These are phyloP conservation scores for Bimastos eiseni DNA, from an alignment of 2,888 invertebrate species.

Conservation along the genomic window DNA sequence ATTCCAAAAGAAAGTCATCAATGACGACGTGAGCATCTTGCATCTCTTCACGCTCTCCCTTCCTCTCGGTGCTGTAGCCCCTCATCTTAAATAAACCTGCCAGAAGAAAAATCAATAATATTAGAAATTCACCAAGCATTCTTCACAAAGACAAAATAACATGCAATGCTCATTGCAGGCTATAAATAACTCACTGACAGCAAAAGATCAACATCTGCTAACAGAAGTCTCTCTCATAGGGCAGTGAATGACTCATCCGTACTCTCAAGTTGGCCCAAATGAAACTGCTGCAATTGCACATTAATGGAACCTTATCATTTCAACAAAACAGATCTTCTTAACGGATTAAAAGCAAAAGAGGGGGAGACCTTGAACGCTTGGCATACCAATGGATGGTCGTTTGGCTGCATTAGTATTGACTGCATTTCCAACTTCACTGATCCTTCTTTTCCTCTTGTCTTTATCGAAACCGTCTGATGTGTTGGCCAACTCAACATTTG, in stretches of 20 bases:
- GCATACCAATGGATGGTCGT: not conserved
- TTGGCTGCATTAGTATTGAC: not conserved
- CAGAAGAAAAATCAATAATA: not conserved
- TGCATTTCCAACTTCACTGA: slow-evolving; percentile 16
- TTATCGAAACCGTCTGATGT: not conserved
- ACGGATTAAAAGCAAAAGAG: not conserved
- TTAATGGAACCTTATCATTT: not conserved
- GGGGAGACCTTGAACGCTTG: not conserved
- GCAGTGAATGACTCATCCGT: too few species aligned
- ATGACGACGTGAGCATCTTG: slow-evolving; percentile 64
- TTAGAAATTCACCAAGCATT: not conserved
- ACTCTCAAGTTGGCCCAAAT: not conserved
- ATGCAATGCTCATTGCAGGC: too few species aligned
- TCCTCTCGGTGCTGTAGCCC: slow-evolving; percentile 55
- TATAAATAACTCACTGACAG: not conserved
- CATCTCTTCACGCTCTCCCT: slow-evolving; percentile 66
- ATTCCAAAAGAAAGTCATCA: slow-evolving; percentile 53
- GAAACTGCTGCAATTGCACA: not conserved
- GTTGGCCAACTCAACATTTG: not conserved
- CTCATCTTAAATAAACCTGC: slow-evolving; percentile 47
- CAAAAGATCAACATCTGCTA: not conserved
- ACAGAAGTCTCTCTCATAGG: too few species aligned
- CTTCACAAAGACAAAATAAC: not conserved
- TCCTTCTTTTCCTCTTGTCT: slow-evolving; percentile 13
- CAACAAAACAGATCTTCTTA: not conserved